Evolutionary conservation across 2,113 vertebrate species (phyloP).

Genomic region (Columbina picui): DNA sequence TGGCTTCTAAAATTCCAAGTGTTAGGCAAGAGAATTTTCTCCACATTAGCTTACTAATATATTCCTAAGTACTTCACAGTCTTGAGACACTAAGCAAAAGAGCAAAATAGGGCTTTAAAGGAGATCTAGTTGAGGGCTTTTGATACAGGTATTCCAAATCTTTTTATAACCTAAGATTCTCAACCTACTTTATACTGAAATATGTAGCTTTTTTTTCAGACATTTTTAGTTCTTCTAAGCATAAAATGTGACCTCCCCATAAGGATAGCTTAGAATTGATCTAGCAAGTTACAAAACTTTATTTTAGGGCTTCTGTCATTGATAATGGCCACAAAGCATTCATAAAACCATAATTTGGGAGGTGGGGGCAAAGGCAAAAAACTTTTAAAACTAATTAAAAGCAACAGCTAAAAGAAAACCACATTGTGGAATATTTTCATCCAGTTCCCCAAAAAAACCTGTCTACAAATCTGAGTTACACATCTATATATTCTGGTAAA

Average conservation of each 20-base stretch:
- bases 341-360: neutral
- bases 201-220: neutral
- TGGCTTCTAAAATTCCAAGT: neutral
- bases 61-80: neutral
- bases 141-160: slow-evolving; percentile 13
- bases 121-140: slow-evolving; percentile 1
- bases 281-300: neutral
- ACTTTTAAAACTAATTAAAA: neutral
- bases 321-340: neutral
- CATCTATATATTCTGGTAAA: neutral
- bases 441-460: fast-evolving
- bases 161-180: slow-evolving; percentile 16
- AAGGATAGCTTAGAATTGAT: neutral
- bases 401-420: neutral
- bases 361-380: no score
- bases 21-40: neutral
- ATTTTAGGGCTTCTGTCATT: neutral
- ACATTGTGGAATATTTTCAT: neutral
- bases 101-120: neutral
- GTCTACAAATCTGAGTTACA: neutral
- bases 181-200: neutral
- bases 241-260: neutral
- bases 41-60: neutral
- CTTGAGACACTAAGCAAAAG: neutral
- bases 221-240: neutral